Evolutionary conservation across 64 coral and sea anemone genomes (phyloP), one percentile per base, ranked within the genome.

Genomic region (Porites australiensis): DNA sequence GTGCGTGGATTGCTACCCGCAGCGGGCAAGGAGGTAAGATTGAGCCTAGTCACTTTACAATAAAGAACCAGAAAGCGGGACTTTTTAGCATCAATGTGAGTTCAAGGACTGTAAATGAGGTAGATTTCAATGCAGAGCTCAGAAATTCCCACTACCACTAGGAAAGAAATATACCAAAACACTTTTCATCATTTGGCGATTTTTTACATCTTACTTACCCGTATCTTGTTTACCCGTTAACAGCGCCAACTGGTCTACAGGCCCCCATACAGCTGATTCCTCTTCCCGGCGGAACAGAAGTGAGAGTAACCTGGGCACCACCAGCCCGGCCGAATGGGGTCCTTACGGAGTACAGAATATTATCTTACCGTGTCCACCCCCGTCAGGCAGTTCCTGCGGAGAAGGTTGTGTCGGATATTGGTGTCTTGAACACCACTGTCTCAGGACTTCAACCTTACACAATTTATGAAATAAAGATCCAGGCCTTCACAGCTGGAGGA

Each of bases 21-120:
- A 95, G 89, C 74, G 96, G 96, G 0, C 93, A 92, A 64, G 96
- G 96, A 93, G 93, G 96, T 98, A 68, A 79, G 93, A 14, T 6
- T 11, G 43, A 22, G 22, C 12, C 9, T 58, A 65, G 18, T n/a
- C 19, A 68, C 14, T 20, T 5, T 66, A 47, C 27, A 37, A 1
- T 37, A 37, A 37, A 37, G 27, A 37, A 37, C 27, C 27, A 37
- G 27, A 37, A 37, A 37, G 27, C 27, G 27, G 27, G 27, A 37
- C 27, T 37, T 37, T 37, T 37, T 37, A 37, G 27, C 27, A 37
- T 37, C 27, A 37, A 37, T 37, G 27, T 37, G 27, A 37, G 27
- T 37, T 37, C 27, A 37, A 37, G 27, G 27, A 37, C 27, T 37
- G 27, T 37, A 37, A 37, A 37, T 37, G 27, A 1, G 27, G 27